Conservation (phyloP, 2,797 vertebrate genomes). For the Phoeniculus purpureus region DNA sequence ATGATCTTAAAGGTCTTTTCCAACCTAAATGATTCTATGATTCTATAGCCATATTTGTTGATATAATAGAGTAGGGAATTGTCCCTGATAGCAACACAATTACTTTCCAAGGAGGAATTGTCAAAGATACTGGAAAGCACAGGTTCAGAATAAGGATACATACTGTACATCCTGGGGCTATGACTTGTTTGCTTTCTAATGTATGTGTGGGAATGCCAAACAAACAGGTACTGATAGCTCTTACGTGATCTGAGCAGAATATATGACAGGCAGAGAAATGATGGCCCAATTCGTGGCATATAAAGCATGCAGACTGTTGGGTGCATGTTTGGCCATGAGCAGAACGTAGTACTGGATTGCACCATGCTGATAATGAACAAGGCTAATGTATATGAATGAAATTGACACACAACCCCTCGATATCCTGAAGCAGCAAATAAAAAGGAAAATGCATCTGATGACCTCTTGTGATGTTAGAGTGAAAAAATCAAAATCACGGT, state of each 20-base stretch:
- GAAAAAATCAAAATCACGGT: not conserved
- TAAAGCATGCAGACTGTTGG: not conserved
- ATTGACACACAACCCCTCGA: not conserved
- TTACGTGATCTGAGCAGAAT: not conserved
- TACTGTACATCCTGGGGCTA: not conserved
- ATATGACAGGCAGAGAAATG: not conserved
- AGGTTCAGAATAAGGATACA: not conserved
- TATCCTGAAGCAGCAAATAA: not conserved
- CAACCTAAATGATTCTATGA: too few species aligned
- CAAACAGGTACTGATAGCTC: not conserved
- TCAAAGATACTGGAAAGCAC: not conserved
- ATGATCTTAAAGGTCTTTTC: too few species aligned
- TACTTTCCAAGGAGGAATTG: not conserved
- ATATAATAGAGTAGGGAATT: not conserved
- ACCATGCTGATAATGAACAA: not conserved
- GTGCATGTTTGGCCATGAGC: not conserved
- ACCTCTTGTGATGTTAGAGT: not conserved
- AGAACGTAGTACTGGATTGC: not conserved
- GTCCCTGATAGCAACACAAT: not conserved
- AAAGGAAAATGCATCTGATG: not conserved
- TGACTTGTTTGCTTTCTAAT: slow-evolving; percentile 13
- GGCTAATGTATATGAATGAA: not conserved
- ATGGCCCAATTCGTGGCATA: not conserved
- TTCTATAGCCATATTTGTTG: not conserved
- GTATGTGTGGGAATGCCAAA: not conserved